Base-by-base conservation (phyloP, 2,888 invertebrate genomes). In the Ephialtes manifestator region DNA sequence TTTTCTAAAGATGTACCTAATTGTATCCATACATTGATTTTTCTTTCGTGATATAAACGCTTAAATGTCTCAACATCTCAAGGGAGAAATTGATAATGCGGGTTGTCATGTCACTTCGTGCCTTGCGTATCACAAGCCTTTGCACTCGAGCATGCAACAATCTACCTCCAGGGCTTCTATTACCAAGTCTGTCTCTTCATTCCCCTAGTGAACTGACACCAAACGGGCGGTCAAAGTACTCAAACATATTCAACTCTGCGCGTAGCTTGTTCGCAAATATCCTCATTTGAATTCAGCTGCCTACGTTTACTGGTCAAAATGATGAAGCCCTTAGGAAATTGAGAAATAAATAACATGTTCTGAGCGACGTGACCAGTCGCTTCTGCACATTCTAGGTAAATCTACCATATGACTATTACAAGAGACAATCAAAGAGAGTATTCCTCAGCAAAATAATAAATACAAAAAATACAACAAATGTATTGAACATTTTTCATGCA, bases 141-240 rank as follows among this genome's bases (percentile, higher is more conserved):
- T 20, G 1, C 63, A 20, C 75, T 75, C 15, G 48, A 20, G 35
- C 35, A 39, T 75, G 75, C 51, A 65, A 75, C 75, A 75, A 75
- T 75, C 63, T 63, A 31, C 63, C 75, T 35, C 20, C 75, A n/a
- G 51, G 63, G 75, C 51, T 75, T 75, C 51, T 39, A 65, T 76
- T 51, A 53, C 35, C 48, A 4, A 65, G 65, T 65, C 51, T 24
- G 39, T 53, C 63, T 43, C 68, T 48, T 48, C 48, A 35, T 51
- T 48, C 1, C 20, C 20, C 15, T 18, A 18, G 63, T 20, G 48
- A 35, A 18, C 18, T 31, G 63, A 75, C 63, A 75, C 70, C 53
- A 20, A 39, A n/a, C 72, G 20, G 39, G 31, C 51, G 51, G 51
- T 75, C 75, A 65, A 65, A 65, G 39, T 65, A 65, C 65, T 76